Conservation (phyloP, 2,113 vertebrate species). For the Microtus oregoni region DNA sequence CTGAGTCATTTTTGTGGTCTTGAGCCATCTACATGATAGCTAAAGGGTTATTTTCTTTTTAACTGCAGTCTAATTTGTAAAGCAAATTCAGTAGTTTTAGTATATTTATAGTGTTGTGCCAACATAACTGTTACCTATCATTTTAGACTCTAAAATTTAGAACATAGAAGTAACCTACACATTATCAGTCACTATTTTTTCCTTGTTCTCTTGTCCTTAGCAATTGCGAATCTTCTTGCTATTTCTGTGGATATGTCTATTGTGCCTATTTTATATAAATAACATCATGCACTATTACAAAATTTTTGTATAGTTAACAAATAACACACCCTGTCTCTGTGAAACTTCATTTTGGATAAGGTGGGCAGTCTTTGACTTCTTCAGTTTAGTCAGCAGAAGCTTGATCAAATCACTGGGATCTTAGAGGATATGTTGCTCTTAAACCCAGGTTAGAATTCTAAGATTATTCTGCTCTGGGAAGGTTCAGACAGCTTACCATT, state of each 20-base stretch:
- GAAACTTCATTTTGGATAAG: not conserved
- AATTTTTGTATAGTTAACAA: not conserved
- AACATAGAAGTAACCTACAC: conserved; percentile 14
- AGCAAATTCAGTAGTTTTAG: not conserved
- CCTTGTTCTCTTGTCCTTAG: not conserved
- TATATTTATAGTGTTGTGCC: not conserved
- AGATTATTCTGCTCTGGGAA: not conserved
- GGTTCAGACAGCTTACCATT: not conserved
- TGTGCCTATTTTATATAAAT: conserved; percentile 8
- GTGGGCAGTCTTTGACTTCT: not conserved
- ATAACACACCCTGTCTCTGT: not conserved
- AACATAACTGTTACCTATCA: conserved; percentile 15
- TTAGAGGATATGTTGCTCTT: not conserved
- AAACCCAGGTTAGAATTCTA: not conserved
- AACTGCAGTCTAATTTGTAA: not conserved
- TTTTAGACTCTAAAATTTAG: not conserved
- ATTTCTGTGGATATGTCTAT: not conserved
- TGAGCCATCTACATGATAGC: not conserved
- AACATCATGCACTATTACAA: not conserved
- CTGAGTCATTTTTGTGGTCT: not conserved
- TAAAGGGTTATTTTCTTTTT: not conserved
- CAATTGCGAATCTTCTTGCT: not conserved
- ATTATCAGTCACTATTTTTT: not conserved
- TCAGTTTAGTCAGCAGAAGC: not conserved
- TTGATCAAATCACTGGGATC: not conserved